Conservation (phyloP, 2,113 vertebrate genomes). For the Casuarius casuarius region DNA sequence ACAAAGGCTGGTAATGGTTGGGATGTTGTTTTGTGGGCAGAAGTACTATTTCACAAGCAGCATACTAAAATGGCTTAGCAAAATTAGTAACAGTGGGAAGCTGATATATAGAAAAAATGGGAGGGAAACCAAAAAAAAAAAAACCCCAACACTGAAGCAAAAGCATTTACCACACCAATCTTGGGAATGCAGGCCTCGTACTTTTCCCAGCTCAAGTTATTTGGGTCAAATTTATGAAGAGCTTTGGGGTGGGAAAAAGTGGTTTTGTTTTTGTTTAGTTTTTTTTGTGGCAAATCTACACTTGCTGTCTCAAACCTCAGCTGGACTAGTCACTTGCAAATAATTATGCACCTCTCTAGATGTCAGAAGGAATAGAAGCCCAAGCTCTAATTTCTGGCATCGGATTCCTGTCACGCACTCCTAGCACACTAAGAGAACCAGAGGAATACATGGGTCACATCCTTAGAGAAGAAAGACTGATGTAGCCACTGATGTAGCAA, state of each 20-base stretch:
- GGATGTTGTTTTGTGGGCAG: constrained; percentile 51
- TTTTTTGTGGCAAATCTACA: background rate
- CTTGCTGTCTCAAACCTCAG: background rate
- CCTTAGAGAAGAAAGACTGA: background rate
- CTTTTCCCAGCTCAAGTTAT: background rate
- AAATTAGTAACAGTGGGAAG: constrained; percentile 31
- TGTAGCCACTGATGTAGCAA: background rate
- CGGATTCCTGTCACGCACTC: background rate
- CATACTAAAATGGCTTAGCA: constrained; percentile 37
- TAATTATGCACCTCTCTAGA: background rate
- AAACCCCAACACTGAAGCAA: background rate
- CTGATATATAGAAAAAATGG: constrained; percentile 4
- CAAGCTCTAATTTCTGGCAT: background rate
- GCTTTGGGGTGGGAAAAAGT: background rate
- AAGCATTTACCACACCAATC: background rate
- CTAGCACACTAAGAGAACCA: background rate
- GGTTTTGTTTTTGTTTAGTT: too few relatives aligned
- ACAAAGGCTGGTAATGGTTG: constrained; percentile 22
- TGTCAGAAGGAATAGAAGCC: background rate
- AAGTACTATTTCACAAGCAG: constrained; percentile 34
- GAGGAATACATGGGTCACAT: background rate
- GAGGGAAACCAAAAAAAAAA: background rate
- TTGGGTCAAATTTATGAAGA: background rate
- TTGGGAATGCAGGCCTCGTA: background rate
- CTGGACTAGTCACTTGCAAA: background rate